Base-by-base conservation (phyloP, 1,140 invertebrate species). In the Anagrus nilaparvatae region DNA sequence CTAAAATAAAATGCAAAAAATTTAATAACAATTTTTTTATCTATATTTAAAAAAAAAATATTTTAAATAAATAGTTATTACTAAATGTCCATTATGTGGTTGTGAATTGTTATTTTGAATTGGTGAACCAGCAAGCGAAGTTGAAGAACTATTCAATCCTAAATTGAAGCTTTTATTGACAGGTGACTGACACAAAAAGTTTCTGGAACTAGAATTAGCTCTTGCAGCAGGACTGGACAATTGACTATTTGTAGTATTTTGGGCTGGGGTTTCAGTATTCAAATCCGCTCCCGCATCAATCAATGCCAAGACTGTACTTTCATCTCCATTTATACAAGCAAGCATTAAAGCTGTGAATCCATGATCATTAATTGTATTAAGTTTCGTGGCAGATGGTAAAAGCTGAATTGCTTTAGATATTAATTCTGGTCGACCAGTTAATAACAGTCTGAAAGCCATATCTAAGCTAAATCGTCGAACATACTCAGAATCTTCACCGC, bases 311-410 rank as follows among this genome's bases (percentile, higher is more conserved):
- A 84, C 79, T 24, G 82, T 78, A 14, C 76, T 67, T 51, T 90
- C 87, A 53, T 92, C 86, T 10, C 84, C 85, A 5, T 78, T 73
- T 1, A 89, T 71, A 25, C 81, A 79, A 0, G 86, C 81, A 21
- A 87, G 63, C 87, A 91, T 91, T 5, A 91, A 60, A 0, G 82
- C 81, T 0, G 85, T 86, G 21, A 88, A 70, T 1, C 87, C 87
- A 13, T 75, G 74, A 13, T 84, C 78, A 53, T 89, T 86, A 1
- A 87, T 70, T 0, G 84, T 84, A 52, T 90, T 85, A 27, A 77
- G 54, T 33, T 84, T 85, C 0, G 77, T 72, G 0, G 75, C 56
- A 0, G n/a, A n/a, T 1, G 87, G 87, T 28, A 93, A 63, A 17
- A 91, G 65, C 7, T 81, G 67, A 1, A 85, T 59, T 1, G 85